Evolutionary conservation across 2,113 vertebrate species (phyloP).

Genomic region (Macrotis lagotis): DNA sequence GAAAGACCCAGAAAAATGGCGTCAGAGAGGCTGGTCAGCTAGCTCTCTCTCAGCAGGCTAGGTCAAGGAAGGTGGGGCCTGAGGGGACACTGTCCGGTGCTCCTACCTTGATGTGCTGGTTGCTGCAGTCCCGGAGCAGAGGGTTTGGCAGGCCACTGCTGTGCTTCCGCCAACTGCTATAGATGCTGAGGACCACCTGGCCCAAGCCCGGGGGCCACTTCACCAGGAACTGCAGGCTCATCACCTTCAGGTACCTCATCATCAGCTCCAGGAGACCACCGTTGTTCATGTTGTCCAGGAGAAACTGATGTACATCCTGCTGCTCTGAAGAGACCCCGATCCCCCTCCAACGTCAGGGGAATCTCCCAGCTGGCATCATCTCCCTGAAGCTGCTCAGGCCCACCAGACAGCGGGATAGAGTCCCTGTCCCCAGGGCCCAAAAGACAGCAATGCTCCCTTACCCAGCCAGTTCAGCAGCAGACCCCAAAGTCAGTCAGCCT

Average conservation of each 20-base stretch:
- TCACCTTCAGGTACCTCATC: constrained; percentile 93
- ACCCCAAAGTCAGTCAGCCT: neutral
- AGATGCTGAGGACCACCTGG: constrained; percentile 90
- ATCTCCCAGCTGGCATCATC: no score
- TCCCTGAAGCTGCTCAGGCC: no score
- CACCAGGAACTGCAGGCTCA: constrained; percentile 92
- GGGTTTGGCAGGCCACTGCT: constrained; percentile 95
- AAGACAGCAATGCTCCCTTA: no score
- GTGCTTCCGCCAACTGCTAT: constrained; percentile 94
- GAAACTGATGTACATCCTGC: constrained; percentile 92
- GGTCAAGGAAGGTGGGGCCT: neutral
- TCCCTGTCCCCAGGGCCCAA: no score
- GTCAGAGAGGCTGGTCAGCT: neutral
- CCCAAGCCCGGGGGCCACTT: constrained; percentile 92
- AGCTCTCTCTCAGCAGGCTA: no score
- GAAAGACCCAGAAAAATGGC: no score
- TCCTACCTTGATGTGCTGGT: constrained; percentile 91
- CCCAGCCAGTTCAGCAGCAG: no score
- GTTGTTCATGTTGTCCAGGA: constrained; percentile 91
- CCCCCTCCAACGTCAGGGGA: neutral
- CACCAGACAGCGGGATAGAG: no score
- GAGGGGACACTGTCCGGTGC: no score
- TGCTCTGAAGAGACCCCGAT: constrained; percentile 86
- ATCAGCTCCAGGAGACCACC: constrained; percentile 95
- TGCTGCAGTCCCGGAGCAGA: constrained; percentile 91